These are phyloP conservation scores for Melanogrammus aeglefinus DNA, from an alignment of 2,797 vertebrate species.

Conservation along the genomic window DNA sequence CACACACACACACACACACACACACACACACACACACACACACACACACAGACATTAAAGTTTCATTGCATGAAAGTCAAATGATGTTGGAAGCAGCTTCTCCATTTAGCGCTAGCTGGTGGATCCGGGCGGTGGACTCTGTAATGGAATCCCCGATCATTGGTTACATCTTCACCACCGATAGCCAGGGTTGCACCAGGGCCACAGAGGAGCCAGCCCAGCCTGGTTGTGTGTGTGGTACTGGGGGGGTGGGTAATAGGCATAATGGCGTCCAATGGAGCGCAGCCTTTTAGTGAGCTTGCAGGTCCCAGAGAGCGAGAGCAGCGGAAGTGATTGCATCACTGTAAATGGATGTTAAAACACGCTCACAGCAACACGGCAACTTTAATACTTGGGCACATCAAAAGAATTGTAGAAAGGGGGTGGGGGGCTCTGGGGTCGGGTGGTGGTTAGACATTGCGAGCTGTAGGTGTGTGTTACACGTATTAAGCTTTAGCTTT, in stretches of 20 bases:
- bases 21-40: constrained; percentile 4
- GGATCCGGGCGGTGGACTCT: constrained; percentile 75
- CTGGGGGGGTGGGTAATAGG: constrained; percentile 16
- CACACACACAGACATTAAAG: constrained; percentile 73
- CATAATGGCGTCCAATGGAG: constrained; percentile 65
- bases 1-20: constrained; percentile 16
- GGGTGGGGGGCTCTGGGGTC: not conserved
- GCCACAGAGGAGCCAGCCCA: constrained; percentile 55
- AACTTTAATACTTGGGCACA: constrained; percentile 23
- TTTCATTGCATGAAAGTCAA: constrained; percentile 90
- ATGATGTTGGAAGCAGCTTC: constrained; percentile 89
- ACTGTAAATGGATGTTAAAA: constrained; percentile 69
- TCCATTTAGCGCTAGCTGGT: constrained; percentile 87
- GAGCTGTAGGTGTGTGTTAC: constrained; percentile 30
- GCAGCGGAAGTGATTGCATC: constrained; percentile 52
- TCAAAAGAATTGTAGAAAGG: not conserved
- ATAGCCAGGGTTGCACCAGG: constrained; percentile 73
- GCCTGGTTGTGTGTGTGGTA: constrained; percentile 14
- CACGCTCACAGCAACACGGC: constrained; percentile 39
- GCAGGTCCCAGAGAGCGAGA: constrained; percentile 44
- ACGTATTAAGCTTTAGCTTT: constrained; percentile 30
- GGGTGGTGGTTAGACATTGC: not conserved
- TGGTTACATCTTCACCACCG: constrained; percentile 80
- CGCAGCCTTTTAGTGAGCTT: constrained; percentile 68
- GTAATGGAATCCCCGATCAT: constrained; percentile 83